Conservation (phyloP, 2,113 vertebrate genomes). For the Motacilla tschutschensis region DNA sequence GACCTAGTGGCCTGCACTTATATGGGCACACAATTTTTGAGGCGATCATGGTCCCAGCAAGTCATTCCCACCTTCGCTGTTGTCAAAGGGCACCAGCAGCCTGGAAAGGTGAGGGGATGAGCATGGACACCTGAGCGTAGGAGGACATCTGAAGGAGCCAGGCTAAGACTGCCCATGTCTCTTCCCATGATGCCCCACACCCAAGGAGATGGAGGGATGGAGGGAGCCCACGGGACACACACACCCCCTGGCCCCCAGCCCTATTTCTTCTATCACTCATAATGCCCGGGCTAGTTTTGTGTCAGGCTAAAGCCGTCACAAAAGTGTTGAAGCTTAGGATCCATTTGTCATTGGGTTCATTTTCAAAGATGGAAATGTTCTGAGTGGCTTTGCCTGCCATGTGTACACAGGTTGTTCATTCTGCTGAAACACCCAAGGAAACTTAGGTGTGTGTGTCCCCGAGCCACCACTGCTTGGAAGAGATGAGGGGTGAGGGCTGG, state of each 20-base stretch:
- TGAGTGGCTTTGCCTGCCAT: accelerated
- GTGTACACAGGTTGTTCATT: neutral
- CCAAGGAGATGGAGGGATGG: accelerated
- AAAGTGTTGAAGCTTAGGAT: neutral
- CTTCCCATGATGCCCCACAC: accelerated
- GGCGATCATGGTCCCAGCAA: accelerated
- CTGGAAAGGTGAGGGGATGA: neutral
- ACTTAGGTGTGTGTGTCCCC: accelerated
- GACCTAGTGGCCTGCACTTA: neutral
- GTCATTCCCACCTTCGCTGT: neutral
- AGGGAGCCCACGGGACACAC: accelerated
- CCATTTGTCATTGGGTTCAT: neutral
- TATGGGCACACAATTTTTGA: neutral
- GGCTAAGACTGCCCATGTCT: neutral
- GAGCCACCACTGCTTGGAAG: accelerated
- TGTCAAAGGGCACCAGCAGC: neutral
- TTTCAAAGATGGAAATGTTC: neutral
- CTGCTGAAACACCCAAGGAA: neutral
- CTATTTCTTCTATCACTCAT: accelerated
- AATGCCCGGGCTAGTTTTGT: neutral
- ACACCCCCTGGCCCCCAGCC: accelerated
- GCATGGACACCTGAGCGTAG: accelerated
- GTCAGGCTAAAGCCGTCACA: neutral
- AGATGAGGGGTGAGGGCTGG: accelerated
- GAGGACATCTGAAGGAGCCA: neutral